Base-by-base conservation (phyloP, 2,888 invertebrate genomes). In the Aplocera efformata region DNA sequence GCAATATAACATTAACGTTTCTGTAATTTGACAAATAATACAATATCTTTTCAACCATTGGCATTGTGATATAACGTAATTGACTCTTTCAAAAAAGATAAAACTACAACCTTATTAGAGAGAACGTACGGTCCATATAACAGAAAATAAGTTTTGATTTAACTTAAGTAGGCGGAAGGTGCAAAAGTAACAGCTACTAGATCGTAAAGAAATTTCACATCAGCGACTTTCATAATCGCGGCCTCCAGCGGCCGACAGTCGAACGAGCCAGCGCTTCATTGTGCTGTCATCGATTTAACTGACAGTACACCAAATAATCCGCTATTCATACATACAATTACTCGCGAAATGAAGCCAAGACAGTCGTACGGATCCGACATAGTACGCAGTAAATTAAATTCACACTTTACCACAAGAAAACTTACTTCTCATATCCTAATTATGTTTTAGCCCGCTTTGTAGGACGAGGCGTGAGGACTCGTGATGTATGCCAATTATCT, bases 291-390 rank as follows among this genome's bases (percentile, higher is more conserved):
- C 77, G 63, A 55, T 68, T 73, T 75, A 79, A 80, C 79, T 79
- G 82, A 82, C 85, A 82, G 79, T 77, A 81, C 76, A 67, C 79
- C 78, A 80, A 83, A 81, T 83, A 85, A 79, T 81, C 76, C 72
- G 72, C 79, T 73, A 81, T 79, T 76, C 78, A 77, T 73, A 70
- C 72, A 69, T 67, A 72, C 78, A 80, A 79, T 80, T 77, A 77
- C 72, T 68, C 65, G 71, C 70, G 58, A 75, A 77, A 75, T 63
- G 70, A 67, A 71, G 72, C 70, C 67, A 64, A 63, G 63, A 75
- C 73, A 56, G 64, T 67, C 65, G 69, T 67, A 66, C 62, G 65
- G 59, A 66, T 65, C 60, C 54, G 66, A 73, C 67, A 60, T 53
- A 44, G 53, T 53, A 45, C 53, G 64, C 71, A 74, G 75, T 78